Evolutionary conservation across 2,888 invertebrate genomes (phyloP), one percentile per base, ranked within the genome.

Genomic region (Meghimatium bilineatum): DNA sequence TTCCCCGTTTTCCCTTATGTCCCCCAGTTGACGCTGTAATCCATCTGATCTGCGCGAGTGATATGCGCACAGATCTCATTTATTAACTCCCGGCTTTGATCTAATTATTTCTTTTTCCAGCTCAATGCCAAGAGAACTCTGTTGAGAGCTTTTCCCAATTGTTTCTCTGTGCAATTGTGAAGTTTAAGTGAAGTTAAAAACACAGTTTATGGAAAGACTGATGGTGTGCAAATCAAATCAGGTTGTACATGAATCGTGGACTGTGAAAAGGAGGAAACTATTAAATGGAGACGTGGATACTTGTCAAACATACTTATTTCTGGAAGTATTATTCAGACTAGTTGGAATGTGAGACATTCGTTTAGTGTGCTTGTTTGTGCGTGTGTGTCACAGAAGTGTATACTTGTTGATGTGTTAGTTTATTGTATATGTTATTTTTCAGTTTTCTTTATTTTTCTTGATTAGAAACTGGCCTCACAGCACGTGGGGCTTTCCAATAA

Each of bases 61-160:
- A 71, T 80, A 38, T 32, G 34, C 17, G 29, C 52, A 26, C 60
- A 36, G 80, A 80, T 38, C 71, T 80, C 69, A 71, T 80, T 80
- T 71, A 80, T 80, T 80, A 80, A 80, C 71, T 80, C 56, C 20
- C 14, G n/a, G 69, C 52, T 71, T 80, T 80, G 80, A 80, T 80
- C 52, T 44, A 80, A 80, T 80, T 71, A 71, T 69, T 71, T 71
- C 71, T 69, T 66, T 67, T 49, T 67, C 26, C 38, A 32, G 12
- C 49, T 67, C 60, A n/a, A 0, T 20, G 34, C n/a, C 44, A 32
- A 29, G 32, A 66, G 63, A 66, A 52, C 66, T 60, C 60, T 77
- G 63, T 66, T 66, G 44, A 38, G 44, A 67, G 38, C 66, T 17
- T 66, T 77, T 29, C 29, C 20, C 63, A 38, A 67, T 38, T 67